A percentile compares a stretch with the other conserved stretches of the same genome.
phyloP scores from a whole-genome alignment of 2,888 invertebrate species.

The Ferrisia virgata region DNA sequence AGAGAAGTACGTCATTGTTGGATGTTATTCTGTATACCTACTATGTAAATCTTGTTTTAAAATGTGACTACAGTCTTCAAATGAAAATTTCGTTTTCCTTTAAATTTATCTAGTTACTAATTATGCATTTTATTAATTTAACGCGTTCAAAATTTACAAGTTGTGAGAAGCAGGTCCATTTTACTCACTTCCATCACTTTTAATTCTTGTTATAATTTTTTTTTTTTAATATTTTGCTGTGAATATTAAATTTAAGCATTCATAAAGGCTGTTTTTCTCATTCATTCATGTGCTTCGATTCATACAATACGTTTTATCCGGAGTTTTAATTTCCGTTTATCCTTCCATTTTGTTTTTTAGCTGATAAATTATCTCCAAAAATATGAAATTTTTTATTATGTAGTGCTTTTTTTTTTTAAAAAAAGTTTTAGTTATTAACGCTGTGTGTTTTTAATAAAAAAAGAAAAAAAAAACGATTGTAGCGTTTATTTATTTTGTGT shows the following conservation, averaged over 20 bases:
- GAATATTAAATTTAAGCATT: neutral
- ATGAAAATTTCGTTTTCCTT: constrained; percentile 21
- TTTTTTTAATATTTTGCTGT: neutral
- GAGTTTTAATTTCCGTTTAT: neutral
- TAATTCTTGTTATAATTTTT: neutral
- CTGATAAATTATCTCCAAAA: neutral
- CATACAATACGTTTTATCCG: neutral
- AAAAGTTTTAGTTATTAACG: neutral
- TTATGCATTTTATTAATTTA: neutral
- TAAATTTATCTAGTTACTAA: neutral
- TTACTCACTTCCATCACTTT: neutral
- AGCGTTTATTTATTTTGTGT: neutral
- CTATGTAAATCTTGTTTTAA: neutral
- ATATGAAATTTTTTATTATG: neutral
- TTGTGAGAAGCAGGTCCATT: neutral
- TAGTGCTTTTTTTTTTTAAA: neutral
- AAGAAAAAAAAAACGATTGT: neutral
- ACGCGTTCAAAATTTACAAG: neutral
- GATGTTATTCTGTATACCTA: too few relatives aligned
- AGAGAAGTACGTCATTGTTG: neutral
- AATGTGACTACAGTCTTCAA: neutral
- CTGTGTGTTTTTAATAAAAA: neutral
- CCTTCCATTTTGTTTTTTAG: neutral
- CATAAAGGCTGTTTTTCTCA: neutral
- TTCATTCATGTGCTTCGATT: neutral